Evolutionary conservation across 2,113 vertebrate species (phyloP).

Genomic region (Ciconia maguari): DNA sequence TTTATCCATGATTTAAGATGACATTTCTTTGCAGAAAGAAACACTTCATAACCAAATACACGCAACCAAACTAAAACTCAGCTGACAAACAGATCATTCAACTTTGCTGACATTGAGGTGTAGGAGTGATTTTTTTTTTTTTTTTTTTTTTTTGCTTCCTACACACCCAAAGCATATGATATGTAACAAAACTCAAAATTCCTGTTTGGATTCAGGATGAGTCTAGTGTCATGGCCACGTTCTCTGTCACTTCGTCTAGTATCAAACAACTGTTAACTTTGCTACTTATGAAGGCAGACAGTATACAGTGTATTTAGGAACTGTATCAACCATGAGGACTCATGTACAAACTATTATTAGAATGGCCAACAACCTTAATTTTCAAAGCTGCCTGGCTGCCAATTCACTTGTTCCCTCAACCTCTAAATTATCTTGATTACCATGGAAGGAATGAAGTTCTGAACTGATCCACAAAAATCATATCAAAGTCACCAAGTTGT

Average conservation of each 20-base stretch:
- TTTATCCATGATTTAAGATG: background rate
- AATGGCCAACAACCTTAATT: background rate
- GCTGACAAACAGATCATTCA: background rate
- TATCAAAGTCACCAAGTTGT: background rate
- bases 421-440: background rate
- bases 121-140: background rate
- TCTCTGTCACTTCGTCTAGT: background rate
- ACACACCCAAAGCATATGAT: background rate
- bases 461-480: background rate
- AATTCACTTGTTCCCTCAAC: background rate
- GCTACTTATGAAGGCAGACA: background rate
- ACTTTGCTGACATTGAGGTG: background rate
- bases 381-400: background rate
- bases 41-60: background rate
- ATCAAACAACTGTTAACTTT: background rate
- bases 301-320: background rate
- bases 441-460: background rate
- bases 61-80: background rate
- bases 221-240: rapidly evolving
- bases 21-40: background rate
- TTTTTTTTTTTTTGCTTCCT: background rate
- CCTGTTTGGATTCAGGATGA: background rate
- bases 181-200: background rate
- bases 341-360: background rate
- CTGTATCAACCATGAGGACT: background rate